Evolutionary conservation across 1,140 invertebrate genomes (phyloP).

Genomic region (Drosophila parabipectinata): DNA sequence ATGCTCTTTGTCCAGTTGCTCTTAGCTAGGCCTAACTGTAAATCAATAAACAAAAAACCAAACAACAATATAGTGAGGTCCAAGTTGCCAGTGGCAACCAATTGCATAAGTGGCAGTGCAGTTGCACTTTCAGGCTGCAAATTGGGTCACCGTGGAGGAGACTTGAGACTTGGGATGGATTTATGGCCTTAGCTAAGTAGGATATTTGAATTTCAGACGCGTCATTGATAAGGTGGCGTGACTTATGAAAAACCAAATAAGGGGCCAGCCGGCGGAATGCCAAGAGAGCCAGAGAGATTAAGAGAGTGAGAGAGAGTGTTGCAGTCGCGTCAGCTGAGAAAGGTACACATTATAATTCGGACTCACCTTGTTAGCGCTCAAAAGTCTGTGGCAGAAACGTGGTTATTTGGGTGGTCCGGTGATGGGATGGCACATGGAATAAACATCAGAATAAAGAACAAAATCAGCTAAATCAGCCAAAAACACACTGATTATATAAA

Average conservation of each 20-base stretch:
- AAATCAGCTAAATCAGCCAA: constrained; percentile 18
- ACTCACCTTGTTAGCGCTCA: constrained; percentile 34
- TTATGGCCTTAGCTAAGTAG: constrained; percentile 19
- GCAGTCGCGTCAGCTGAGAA: constrained; percentile 26
- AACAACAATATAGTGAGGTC: constrained; percentile 13
- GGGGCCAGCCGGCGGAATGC: constrained; percentile 27
- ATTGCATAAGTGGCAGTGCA: constrained; percentile 66
- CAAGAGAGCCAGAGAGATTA: constrained; percentile 2
- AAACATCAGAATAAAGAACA: constrained; percentile 21
- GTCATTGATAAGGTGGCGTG: constrained; percentile 68
- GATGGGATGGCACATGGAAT: constrained; percentile 28
- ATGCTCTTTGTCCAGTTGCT: too few species aligned
- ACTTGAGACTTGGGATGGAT: constrained; percentile 32
- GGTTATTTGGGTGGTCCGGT: not conserved
- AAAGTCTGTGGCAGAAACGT: constrained; percentile 12
- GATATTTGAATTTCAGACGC: constrained; percentile 9
- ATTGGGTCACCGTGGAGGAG: constrained; percentile 53
- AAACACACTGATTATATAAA: constrained; percentile 49
- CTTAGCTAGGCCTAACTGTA: not conserved
- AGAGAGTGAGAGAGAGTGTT: not conserved
- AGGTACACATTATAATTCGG: not conserved
- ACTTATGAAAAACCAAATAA: constrained; percentile 44
- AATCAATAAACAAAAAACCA: constrained; percentile 67
- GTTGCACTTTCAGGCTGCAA: constrained; percentile 12
- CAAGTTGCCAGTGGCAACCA: constrained; percentile 46